These are phyloP conservation scores for Alloplasta piceator DNA, from an alignment of 2,888 invertebrate species.

Conservation along the genomic window DNA sequence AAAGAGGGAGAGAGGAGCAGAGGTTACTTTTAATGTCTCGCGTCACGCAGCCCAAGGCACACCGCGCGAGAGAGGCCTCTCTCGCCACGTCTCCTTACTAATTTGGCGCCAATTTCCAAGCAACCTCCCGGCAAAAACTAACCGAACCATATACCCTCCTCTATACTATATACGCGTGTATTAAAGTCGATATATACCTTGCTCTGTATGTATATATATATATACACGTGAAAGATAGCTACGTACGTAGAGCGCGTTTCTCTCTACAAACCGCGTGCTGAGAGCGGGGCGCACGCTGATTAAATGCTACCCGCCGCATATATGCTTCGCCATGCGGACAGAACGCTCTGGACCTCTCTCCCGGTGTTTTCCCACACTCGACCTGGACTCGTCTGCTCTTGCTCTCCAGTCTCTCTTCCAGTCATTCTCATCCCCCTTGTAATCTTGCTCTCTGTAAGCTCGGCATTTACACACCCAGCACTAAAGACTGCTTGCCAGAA, in stretches of 20 bases:
- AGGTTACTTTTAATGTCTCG: conserved; percentile 83
- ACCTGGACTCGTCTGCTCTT: conserved; percentile 51
- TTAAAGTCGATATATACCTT: conserved; percentile 33
- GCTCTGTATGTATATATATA: not conserved
- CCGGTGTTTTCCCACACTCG: conserved; percentile 69
- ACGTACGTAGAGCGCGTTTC: conserved; percentile 72
- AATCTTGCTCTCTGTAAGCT: conserved; percentile 33
- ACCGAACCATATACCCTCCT: conserved; percentile 81
- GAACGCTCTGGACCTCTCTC: conserved; percentile 60
- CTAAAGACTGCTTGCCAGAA: conserved; percentile 50
- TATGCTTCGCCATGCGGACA: conserved; percentile 69
- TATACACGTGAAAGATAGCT: conserved; percentile 26
- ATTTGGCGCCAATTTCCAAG: conserved; percentile 83
- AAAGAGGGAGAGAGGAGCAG: conserved; percentile 73
- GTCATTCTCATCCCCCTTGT: conserved; percentile 54
- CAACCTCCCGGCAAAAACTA: conserved; percentile 83
- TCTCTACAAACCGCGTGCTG: conserved; percentile 62
- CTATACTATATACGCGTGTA: conserved; percentile 62
- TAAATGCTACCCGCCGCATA: conserved; percentile 81
- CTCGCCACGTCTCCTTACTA: conserved; percentile 80
- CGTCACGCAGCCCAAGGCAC: conserved; percentile 81
- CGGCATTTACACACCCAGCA: conserved; percentile 11
- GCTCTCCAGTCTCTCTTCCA: conserved; percentile 50
- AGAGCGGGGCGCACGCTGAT: conserved; percentile 77
- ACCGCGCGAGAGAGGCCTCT: conserved; percentile 55